Evolutionary conservation across 2,797 vertebrate species (phyloP).

Genomic region (Centropyge bicolor): DNA sequence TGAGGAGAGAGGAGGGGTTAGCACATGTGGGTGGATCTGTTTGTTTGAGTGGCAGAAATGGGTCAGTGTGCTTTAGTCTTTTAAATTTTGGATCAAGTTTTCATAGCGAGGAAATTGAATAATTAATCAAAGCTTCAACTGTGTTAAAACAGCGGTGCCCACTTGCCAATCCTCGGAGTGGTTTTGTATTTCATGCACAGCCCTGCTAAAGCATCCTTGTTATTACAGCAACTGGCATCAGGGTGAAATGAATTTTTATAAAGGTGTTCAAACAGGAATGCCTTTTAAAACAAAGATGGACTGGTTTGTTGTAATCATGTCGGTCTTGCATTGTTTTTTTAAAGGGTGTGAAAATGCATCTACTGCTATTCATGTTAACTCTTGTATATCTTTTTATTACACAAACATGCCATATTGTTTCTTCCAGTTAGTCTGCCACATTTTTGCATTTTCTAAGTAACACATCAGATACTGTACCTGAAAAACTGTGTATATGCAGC

Average conservation of each 20-base stretch:
- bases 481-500: background rate
- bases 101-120: conserved; percentile 65
- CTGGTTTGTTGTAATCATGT: conserved; percentile 12
- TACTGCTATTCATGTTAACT: background rate
- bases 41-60: conserved; percentile 71
- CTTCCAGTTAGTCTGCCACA: background rate
- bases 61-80: conserved; percentile 64
- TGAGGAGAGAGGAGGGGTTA: conserved; percentile 12
- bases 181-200: conserved; percentile 30
- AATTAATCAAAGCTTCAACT: conserved; percentile 71
- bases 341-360: background rate
- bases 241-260: conserved; percentile 5
- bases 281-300: background rate
- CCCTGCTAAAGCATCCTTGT: background rate
- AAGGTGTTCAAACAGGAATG: background rate
- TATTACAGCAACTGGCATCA: background rate
- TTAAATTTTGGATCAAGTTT: conserved; percentile 66
- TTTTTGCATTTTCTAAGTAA: background rate
- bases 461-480: background rate
- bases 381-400: background rate
- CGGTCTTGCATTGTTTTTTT: background rate
- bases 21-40: conserved; percentile 19
- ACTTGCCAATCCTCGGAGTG: conserved; percentile 4
- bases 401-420: background rate
- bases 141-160: conserved; percentile 31